Evolutionary conservation across 2,888 invertebrate species (phyloP).

Genomic region (Lasius fuliginosus): DNA sequence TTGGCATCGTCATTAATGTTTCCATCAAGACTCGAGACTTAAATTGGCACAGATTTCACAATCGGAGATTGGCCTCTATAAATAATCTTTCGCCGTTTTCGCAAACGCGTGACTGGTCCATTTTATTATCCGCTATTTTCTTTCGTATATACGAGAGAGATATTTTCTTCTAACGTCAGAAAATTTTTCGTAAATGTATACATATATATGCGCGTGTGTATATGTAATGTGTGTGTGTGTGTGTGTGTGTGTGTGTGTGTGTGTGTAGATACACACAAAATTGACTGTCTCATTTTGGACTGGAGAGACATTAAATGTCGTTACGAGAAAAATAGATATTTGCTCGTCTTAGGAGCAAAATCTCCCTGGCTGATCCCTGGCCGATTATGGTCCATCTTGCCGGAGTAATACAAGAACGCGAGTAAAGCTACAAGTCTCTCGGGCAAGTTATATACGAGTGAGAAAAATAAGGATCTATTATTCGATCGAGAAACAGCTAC

Average conservation of each 20-base stretch:
- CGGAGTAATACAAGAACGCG: slow-evolving; percentile 24
- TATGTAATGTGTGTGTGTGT: background rate
- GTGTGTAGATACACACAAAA: slow-evolving; percentile 16
- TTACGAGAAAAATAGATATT: slow-evolving; percentile 43
- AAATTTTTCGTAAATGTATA: slow-evolving; percentile 10
- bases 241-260: background rate
- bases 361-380: background rate
- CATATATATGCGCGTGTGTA: background rate
- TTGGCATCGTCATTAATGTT: slow-evolving; percentile 44
- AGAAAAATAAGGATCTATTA: slow-evolving; percentile 42
- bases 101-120: background rate
- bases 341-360: slow-evolving; percentile 28
- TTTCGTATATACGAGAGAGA: background rate
- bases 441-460: slow-evolving; percentile 33
- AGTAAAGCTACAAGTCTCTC: slow-evolving; percentile 30
- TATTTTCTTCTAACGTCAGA: background rate
- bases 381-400: slow-evolving; percentile 38
- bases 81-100: background rate
- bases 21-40: slow-evolving; percentile 18
- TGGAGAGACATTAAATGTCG: slow-evolving; percentile 42
- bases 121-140: background rate
- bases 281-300: slow-evolving; percentile 44
- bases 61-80: background rate
- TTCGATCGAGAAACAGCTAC: slow-evolving; percentile 44
- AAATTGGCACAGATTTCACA: slow-evolving; percentile 51